Conservation (phyloP, 2,888 invertebrate species). For the Acleris cristana region DNA sequence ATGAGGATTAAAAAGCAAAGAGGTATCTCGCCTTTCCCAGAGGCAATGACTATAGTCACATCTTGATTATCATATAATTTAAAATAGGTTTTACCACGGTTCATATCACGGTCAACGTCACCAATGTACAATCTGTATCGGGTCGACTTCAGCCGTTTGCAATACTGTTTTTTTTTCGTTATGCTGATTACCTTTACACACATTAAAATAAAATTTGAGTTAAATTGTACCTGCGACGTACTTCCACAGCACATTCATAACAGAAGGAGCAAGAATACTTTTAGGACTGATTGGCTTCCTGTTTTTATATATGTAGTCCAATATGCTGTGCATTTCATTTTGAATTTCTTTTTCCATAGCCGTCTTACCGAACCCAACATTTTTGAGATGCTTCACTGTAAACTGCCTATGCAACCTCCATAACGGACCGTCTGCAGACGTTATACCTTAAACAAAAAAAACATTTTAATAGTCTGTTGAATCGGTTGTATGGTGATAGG, state of each 20-base stretch:
- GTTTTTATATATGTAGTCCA: constrained; percentile 66
- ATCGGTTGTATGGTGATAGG: not conserved
- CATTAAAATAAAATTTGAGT: too few species aligned
- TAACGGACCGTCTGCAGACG: constrained; percentile 86
- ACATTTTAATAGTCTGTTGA: not conserved
- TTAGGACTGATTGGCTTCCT: constrained; percentile 75
- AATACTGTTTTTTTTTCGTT: too few species aligned
- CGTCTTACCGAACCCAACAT: constrained; percentile 85
- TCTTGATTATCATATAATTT: too few species aligned
- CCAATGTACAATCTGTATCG: too few species aligned
- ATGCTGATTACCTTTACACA: too few species aligned
- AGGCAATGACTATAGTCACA: too few species aligned
- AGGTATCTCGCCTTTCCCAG: too few species aligned
- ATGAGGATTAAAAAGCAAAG: too few species aligned
- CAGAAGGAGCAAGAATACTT: constrained; percentile 83
- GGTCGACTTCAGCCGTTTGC: too few species aligned
- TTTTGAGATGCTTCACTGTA: constrained; percentile 85
- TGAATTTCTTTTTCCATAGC: constrained; percentile 85
- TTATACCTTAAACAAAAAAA: constrained; percentile 79
- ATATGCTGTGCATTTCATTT: constrained; percentile 80
- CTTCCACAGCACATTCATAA: constrained; percentile 88
- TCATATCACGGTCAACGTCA: too few species aligned
- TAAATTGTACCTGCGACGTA: constrained; percentile 84
- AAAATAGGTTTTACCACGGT: too few species aligned
- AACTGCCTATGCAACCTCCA: constrained; percentile 88